A percentile compares a stretch with the other conserved stretches of the same genome.
Evolutionary conservation across 2,113 vertebrate genomes (phyloP).

Genomic region (Cygnus buccinator): DNA sequence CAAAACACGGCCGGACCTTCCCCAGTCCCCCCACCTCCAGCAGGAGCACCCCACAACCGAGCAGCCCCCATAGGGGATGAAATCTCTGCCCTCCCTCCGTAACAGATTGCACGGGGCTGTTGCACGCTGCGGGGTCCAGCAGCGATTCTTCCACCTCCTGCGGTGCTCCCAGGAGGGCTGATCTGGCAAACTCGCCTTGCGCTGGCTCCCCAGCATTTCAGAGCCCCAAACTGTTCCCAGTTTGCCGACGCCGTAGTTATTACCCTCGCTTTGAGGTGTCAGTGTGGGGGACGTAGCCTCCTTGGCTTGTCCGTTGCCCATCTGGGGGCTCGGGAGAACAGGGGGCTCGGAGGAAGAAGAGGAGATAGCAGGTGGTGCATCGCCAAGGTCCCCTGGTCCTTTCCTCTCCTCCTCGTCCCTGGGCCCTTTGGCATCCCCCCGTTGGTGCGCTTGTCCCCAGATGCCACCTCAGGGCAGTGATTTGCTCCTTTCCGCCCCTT

Average conservation of each 20-base stretch:
- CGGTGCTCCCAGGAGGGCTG: background rate
- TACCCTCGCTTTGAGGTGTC: background rate
- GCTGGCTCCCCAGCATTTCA: background rate
- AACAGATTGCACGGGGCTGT: background rate
- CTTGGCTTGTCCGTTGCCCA: background rate
- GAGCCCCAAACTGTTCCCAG: background rate
- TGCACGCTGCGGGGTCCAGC: background rate
- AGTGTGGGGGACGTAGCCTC: background rate
- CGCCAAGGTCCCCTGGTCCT: background rate
- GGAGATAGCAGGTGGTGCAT: background rate
- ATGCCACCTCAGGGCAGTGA: background rate
- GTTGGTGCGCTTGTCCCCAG: background rate
- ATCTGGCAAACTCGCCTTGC: background rate
- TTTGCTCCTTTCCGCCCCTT: background rate
- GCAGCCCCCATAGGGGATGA: background rate
- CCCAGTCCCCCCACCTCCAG: fast-evolving
- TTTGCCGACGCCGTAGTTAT: background rate
- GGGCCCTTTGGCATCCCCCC: background rate
- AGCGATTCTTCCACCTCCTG: background rate
- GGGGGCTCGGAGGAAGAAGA: background rate
- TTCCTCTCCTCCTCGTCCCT: background rate
- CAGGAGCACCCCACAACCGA: background rate
- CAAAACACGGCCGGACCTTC: background rate
- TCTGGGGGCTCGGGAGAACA: background rate
- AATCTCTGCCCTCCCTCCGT: background rate